Base-by-base conservation (phyloP, 2,888 invertebrate species). In the Drosophila anceps region DNA sequence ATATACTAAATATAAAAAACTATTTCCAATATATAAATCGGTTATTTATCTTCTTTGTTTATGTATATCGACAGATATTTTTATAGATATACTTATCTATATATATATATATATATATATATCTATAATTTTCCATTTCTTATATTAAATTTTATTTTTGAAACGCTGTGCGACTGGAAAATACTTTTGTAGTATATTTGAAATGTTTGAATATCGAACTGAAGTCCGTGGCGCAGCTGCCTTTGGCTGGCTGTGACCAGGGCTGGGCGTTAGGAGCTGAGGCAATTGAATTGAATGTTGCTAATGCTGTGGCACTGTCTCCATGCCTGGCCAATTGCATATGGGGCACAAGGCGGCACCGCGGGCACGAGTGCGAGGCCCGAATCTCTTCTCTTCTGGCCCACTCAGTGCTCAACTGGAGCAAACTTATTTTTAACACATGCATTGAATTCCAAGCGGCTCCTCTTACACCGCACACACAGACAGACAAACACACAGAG, bases 371-470 rank as follows among this genome's bases (percentile, higher is more conserved):
- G 8, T 31, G 43, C n/a, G 35, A 8, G 29, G 57, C 53, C 24
- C 46, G 59, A 60, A 55, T 63, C 41, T 44, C 39, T 51, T 3
- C 46, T 15, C 37, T 48, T 59, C 29, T 76, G 79, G 76, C 75
- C 79, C 75, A 76, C 79, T 74, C 71, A 76, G 29, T 57, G 61
- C 50, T 84, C 81, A 84, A 85, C 84, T 85, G 84, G 84, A 85
- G 86, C 84, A 84, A 81, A 85, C 73, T 80, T 85, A 85, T 85
- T 85, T 85, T 81, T 85, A 88, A 79, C 74, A 89, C 88, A 80
- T 85, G 90, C 84, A 85, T 85, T 85, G 75, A 90, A 90, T 85
- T 85, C 84, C 84, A 85, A 85, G 88, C 88, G 90, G 90, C 90
- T 85, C 84, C 84, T 86, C 81, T 85, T 85, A 85, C 84, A 84